phyloP scores from a whole-genome alignment of 2,888 invertebrate species.

The Tuta absoluta region DNA sequence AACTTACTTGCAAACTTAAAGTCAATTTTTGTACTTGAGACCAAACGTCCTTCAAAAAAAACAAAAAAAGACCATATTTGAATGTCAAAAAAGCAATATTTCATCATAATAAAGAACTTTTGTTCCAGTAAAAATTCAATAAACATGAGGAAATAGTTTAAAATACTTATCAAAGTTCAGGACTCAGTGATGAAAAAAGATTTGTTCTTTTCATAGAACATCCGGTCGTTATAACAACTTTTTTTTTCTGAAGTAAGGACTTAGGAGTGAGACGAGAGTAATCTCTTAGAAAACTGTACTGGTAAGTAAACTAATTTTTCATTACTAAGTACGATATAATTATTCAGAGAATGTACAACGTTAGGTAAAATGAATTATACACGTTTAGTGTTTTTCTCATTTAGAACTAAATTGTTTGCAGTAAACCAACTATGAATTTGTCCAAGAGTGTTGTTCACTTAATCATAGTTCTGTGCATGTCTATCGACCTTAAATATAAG shows the following conservation, averaged over 20 bases:
- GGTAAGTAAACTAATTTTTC: too few species aligned
- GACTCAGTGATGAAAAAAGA: background rate
- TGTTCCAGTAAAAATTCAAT: background rate
- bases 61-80: background rate
- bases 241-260: background rate
- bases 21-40: background rate
- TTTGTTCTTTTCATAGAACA: background rate
- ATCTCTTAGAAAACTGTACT: too few species aligned
- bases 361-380: too few species aligned
- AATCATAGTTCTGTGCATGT: too few species aligned
- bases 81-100: background rate
- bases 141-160: background rate
- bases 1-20: background rate
- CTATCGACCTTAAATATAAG: too few species aligned
- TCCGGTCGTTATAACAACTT: background rate
- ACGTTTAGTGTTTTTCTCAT: too few species aligned
- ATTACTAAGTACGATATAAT: too few species aligned
- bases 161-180: background rate
- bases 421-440: too few species aligned
- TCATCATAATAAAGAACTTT: background rate
- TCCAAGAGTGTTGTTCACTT: too few species aligned
- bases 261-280: too few species aligned
- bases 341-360: too few species aligned
- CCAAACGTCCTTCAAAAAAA: constrained; percentile 4
- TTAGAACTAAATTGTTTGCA: too few species aligned